Evolutionary conservation across 2,797 vertebrate genomes (phyloP), one percentile per base, ranked within the genome.

Genomic region (Harpagifer antarcticus): DNA sequence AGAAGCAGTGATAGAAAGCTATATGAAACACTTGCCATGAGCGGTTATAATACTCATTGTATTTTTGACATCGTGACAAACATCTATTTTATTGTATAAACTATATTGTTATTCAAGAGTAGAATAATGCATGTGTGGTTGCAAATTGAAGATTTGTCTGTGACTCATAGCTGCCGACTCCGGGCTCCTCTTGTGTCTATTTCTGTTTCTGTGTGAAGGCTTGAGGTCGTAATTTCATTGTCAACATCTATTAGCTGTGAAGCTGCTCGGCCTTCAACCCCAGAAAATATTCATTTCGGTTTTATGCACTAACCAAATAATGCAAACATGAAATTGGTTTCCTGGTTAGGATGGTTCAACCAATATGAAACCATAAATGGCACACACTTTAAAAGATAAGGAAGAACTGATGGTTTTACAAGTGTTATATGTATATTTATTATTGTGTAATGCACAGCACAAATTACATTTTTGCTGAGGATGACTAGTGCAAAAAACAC

Each of bases 241-340:
- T 77, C 78, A 75, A 33, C 56, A 63, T 87, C 73, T 58, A 88
- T 88, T 87, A 89, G 67, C 77, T 79, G 79, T 86, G 86, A 87
- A 86, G 87, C 68, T 60, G 78, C 54, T 95, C 43, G 4, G 31
- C 57, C 79, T 69, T 72, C 80, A 84, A 85, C 65, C 23, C 67
- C 49, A 44, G 40, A 66, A 44, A 79, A 74, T 14, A 69, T 59
- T 73, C 50, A 58, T 77, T 49, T 56, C 58, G 70, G 49, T 58
- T 63, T 17, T 31, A 70, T 61, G n/a, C 37, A 70, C 20, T 58
- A 68, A 76, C 50, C 37, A 42, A 68, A 44, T 44, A 31, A 3
- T 54, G 8, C 9, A 47, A 64, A 86, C 3, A 63, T 54, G 5
- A 44, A 62, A 86, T 60, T 55, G 56, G 50, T 55, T 80, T 78